phyloP scores from a whole-genome alignment of 2,113 vertebrate species.

The Thunnus maccoyii region DNA sequence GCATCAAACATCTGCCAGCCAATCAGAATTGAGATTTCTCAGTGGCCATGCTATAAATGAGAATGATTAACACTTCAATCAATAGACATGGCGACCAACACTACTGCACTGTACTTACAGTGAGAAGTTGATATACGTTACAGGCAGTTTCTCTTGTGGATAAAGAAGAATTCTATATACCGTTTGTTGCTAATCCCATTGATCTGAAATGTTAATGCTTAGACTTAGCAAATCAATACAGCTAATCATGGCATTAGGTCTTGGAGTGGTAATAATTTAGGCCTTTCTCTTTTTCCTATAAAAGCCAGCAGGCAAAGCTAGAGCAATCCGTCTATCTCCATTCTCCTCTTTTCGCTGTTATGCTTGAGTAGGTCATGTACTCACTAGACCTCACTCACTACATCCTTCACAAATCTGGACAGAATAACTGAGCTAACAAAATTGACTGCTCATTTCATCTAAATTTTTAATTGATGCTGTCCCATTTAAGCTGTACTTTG shows the following conservation, averaged over 20 bases:
- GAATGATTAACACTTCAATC: not conserved
- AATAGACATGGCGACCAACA: not conserved
- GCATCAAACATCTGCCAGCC: not conserved
- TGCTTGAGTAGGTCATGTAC: slow-evolving; percentile 48
- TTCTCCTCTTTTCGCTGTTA: slow-evolving; percentile 28
- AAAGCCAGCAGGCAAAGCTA: slow-evolving; percentile 20
- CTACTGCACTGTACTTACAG: slow-evolving; percentile 10
- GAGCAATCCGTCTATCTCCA: slow-evolving; percentile 42
- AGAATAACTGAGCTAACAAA: slow-evolving; percentile 54
- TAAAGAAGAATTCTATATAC: slow-evolving; percentile 22
- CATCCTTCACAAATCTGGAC: slow-evolving; percentile 43
- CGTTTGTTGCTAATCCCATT: slow-evolving; percentile 33
- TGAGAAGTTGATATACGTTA: slow-evolving; percentile 5
- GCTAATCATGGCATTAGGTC: slow-evolving; percentile 50
- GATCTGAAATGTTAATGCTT: slow-evolving; percentile 40
- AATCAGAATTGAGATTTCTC: not conserved
- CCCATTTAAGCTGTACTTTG: slow-evolving; percentile 47
- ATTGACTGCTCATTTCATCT: slow-evolving; percentile 60
- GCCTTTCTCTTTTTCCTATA: slow-evolving; percentile 16
- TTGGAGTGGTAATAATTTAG: slow-evolving; percentile 54
- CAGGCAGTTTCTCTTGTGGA: slow-evolving; percentile 34
- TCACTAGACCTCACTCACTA: slow-evolving; percentile 40
- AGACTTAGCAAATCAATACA: slow-evolving; percentile 50
- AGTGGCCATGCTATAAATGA: not conserved
- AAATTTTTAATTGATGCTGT: slow-evolving; percentile 39